Evolutionary conservation across 2,797 vertebrate genomes (phyloP).

Genomic region (Chaenodraco wilsoni): DNA sequence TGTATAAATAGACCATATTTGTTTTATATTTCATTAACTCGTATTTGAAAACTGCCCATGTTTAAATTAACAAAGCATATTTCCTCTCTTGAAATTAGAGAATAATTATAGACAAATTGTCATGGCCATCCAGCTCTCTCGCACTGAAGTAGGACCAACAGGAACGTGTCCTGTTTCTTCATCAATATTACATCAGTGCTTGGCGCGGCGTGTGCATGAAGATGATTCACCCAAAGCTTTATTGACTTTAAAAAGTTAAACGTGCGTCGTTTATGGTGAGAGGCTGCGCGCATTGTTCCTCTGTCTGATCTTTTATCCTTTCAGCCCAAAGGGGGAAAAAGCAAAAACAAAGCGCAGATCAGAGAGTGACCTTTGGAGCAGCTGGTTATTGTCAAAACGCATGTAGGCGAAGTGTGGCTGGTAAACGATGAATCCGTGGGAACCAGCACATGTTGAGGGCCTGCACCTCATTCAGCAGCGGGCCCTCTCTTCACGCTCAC

Average conservation of each 20-base stretch:
- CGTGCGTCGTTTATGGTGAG: constrained; percentile 7
- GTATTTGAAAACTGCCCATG: background rate
- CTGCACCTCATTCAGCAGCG: constrained; percentile 57
- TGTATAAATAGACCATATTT: background rate
- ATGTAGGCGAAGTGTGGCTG: constrained; percentile 44
- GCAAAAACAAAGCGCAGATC: constrained; percentile 17
- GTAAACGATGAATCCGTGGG: constrained; percentile 73
- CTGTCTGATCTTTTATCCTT: constrained; percentile 8
- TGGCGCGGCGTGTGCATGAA: constrained; percentile 43
- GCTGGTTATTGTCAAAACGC: constrained; percentile 70
- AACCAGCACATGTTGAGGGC: constrained; percentile 76
- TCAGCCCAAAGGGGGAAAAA: background rate
- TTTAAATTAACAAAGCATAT: background rate
- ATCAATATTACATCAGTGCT: constrained; percentile 79
- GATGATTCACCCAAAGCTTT: constrained; percentile 53
- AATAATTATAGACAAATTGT: constrained; percentile 66
- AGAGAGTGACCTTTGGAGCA: constrained; percentile 66
- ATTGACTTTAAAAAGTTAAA: constrained; percentile 58
- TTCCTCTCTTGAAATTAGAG: background rate
- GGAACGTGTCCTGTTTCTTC: constrained; percentile 77
- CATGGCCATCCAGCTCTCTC: constrained; percentile 74
- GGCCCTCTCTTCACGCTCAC: constrained; percentile 36
- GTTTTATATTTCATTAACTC: background rate
- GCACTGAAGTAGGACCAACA: constrained; percentile 65
- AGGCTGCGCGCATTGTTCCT: background rate